phyloP scores from a whole-genome alignment of 2,888 invertebrate species.

The Limnephilus rhombicus region DNA sequence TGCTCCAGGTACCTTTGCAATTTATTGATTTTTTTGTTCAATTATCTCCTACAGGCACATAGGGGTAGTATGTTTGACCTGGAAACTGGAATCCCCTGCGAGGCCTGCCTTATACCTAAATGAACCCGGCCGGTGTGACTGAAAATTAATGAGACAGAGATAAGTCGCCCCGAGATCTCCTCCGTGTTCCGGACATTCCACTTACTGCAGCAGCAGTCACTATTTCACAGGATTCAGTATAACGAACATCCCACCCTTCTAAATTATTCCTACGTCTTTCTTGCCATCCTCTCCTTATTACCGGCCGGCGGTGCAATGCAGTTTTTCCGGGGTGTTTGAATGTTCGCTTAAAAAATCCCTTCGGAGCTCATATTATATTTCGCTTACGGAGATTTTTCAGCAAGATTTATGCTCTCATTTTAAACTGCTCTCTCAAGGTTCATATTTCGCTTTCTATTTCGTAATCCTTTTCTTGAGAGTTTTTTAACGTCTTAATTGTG shows the following conservation, averaged over 20 bases:
- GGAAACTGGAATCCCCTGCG: neutral
- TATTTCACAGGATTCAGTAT: constrained; percentile 33
- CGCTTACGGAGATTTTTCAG: neutral
- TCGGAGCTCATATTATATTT: neutral
- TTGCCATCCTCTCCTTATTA: constrained; percentile 9
- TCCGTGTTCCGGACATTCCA: constrained; percentile 35
- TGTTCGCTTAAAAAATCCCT: constrained; percentile 34
- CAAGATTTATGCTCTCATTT: constrained; percentile 32
- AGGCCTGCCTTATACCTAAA: neutral
- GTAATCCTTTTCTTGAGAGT: neutral
- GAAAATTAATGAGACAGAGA: constrained; percentile 57
- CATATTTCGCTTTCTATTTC: neutral
- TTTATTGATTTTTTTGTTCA: constrained; percentile 6
- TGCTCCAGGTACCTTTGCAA: neutral
- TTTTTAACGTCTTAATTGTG: neutral
- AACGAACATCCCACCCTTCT: constrained; percentile 33
- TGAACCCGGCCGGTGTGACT: constrained; percentile 47
- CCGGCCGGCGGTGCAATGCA: neutral
- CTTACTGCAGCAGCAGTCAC: constrained; percentile 43
- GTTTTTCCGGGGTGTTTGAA: constrained; percentile 8
- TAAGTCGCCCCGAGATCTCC: constrained; percentile 49
- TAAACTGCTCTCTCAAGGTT: neutral
- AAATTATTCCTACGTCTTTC: constrained; percentile 46
- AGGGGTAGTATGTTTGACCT: neutral
- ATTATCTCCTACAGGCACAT: constrained; percentile 12